Evolutionary conservation across 23 tunicate genomes (phyloP).

Genomic region (Ciona savignyi): DNA sequence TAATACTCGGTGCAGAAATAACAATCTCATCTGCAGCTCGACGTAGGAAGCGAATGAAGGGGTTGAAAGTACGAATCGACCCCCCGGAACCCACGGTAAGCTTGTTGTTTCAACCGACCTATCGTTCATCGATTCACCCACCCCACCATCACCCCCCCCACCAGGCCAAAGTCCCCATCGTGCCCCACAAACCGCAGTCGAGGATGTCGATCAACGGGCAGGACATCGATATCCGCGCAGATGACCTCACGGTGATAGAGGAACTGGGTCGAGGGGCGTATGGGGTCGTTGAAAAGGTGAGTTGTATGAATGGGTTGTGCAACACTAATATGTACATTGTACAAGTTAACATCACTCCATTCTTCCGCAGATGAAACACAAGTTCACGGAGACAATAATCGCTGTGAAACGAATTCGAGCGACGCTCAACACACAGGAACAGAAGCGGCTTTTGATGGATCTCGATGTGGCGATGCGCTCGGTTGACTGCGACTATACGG

Average conservation of each 20-base stretch:
- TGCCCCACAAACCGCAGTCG: conserved; percentile 49
- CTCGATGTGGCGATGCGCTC: conserved; percentile 92
- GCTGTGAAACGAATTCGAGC: conserved; percentile 94
- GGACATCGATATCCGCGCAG: conserved; percentile 71
- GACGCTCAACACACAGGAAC: conserved; percentile 83
- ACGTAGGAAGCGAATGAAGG: background rate
- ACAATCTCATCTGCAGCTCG: too few species aligned
- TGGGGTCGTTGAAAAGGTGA: conserved; percentile 93
- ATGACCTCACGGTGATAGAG: conserved; percentile 67
- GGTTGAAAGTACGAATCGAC: background rate
- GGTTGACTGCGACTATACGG: conserved; percentile 92
- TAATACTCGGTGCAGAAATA: too few species aligned
- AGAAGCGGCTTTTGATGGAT: conserved; percentile 88
- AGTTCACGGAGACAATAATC: conserved; percentile 40
- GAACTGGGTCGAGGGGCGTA: conserved; percentile 95
- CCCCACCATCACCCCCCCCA: background rate
- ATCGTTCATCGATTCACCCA: background rate
- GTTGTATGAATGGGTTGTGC: background rate
- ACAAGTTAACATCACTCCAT: too few species aligned
- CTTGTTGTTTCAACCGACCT: background rate
- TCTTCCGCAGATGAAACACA: conserved; percentile 66
- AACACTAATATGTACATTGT: background rate
- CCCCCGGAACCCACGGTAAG: background rate
- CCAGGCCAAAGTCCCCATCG: conserved; percentile 13
- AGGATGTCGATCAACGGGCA: conserved; percentile 60